Evolutionary conservation across 2,888 invertebrate species (phyloP).

Genomic region (Siphlonurus alternatus): DNA sequence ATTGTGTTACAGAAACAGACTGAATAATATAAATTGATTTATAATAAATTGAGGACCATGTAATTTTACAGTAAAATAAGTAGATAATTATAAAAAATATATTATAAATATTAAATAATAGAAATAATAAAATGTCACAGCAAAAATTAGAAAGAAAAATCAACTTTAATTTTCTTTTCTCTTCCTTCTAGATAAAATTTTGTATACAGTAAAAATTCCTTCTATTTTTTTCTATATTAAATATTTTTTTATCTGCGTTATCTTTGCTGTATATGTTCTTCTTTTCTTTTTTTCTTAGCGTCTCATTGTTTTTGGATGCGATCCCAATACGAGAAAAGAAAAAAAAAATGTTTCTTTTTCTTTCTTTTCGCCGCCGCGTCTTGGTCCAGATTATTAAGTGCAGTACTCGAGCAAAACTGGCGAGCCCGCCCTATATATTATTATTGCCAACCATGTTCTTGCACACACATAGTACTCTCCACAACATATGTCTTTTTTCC

Average conservation of each 20-base stretch:
- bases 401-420: background rate
- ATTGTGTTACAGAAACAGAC: too few species aligned
- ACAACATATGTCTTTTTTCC: background rate
- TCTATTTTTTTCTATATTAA: background rate
- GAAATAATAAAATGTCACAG: too few species aligned
- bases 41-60: too few species aligned
- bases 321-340: background rate
- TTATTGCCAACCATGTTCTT: too few species aligned
- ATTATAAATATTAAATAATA: too few species aligned
- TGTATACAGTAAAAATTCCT: background rate
- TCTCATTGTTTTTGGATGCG: background rate
- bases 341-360: background rate
- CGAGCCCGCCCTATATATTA: too few species aligned
- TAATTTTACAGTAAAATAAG: too few species aligned
- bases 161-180: background rate
- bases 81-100: too few species aligned
- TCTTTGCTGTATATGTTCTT: background rate
- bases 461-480: too few species aligned
- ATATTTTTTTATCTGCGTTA: background rate
- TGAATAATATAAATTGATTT: too few species aligned
- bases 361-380: background rate
- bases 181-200: background rate
- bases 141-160: too few species aligned
- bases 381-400: background rate
- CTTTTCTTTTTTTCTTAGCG: background rate